phyloP scores from a whole-genome alignment of 2,113 vertebrate genomes.

The Camarhynchus parvulus region DNA sequence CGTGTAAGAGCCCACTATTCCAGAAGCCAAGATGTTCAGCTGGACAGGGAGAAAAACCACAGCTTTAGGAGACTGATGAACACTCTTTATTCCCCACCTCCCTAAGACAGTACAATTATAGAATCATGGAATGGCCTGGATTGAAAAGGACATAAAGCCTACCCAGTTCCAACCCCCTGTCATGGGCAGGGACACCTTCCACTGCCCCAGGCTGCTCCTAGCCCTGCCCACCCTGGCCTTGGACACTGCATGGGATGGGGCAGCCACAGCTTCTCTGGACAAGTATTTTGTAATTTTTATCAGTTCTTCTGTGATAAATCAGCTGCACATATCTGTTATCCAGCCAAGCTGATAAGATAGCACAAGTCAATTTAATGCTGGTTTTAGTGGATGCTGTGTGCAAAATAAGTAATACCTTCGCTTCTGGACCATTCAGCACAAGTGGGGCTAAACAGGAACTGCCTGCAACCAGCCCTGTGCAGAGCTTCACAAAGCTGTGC shows the following conservation, averaged over 20 bases:
- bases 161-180: not conserved
- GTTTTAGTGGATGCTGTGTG: not conserved
- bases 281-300: not conserved
- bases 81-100: not conserved
- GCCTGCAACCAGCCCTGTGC: not conserved
- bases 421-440: not conserved
- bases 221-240: not conserved
- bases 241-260: not conserved
- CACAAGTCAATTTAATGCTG: not conserved
- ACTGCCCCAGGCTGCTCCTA: not conserved
- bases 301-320: not conserved
- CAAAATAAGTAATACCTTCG: not conserved
- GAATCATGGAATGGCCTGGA: not conserved
- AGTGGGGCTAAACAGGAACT: not conserved
- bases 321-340: not conserved
- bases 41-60: conserved; percentile 8
- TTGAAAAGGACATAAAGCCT: not conserved
- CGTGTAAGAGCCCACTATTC: conserved; percentile 83
- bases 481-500: not conserved
- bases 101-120: not conserved
- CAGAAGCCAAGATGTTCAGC: conserved; percentile 91
- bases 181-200: not conserved
- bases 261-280: not conserved
- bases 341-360: not conserved
- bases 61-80: not conserved